Evolutionary conservation across 2,113 vertebrate genomes (phyloP).

Genomic region (Trematocara stigmaticum): DNA sequence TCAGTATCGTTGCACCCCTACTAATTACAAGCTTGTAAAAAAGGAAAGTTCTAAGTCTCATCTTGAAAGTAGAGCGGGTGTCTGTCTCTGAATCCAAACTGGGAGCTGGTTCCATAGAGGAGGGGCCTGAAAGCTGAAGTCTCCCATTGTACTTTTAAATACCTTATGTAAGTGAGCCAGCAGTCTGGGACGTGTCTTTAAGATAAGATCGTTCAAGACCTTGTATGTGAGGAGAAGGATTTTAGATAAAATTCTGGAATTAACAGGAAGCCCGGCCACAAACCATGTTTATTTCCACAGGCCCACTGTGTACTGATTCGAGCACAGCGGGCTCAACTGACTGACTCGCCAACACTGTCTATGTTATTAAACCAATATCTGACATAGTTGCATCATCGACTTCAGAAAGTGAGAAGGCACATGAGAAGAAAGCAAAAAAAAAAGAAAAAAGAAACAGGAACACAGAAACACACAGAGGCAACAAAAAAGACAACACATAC

Average conservation of each 20-base stretch:
- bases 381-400: neutral
- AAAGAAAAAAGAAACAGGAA: neutral
- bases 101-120: neutral
- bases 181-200: neutral
- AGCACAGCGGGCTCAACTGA: neutral
- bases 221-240: neutral
- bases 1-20: too few relatives aligned
- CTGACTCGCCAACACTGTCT: neutral
- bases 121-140: neutral
- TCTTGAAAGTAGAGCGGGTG: neutral
- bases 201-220: neutral
- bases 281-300: neutral
- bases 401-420: neutral
- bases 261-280: neutral
- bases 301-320: rapidly evolving
- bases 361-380: neutral
- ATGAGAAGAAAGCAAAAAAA: neutral
- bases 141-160: neutral
- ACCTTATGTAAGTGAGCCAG: neutral
- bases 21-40: neutral
- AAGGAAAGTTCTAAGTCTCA: neutral
- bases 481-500: constrained; percentile 12
- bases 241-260: neutral
- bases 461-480: constrained; percentile 29
- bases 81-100: neutral